Evolutionary conservation across 1,140 invertebrate genomes (phyloP).

Genomic region (Muscidifurax raptorellus): DNA sequence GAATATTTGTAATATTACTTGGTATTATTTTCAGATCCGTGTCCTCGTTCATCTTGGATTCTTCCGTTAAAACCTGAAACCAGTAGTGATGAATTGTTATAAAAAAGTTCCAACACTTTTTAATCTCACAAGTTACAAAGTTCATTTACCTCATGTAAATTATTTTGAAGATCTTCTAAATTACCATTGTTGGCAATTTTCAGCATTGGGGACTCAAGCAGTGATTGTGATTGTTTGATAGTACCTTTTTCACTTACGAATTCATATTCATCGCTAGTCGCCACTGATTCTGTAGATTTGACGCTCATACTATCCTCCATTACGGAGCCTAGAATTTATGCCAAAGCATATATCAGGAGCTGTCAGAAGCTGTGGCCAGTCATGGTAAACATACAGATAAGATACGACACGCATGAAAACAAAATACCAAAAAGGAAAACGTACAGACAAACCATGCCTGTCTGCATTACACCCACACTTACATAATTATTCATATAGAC

Average conservation of each 20-base stretch:
- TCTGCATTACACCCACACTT: background rate
- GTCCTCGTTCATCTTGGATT: slow-evolving; percentile 71
- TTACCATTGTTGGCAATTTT: slow-evolving; percentile 85
- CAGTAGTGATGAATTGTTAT: background rate
- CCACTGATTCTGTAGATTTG: slow-evolving; percentile 88
- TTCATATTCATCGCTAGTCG: slow-evolving; percentile 90
- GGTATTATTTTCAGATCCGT: slow-evolving; percentile 61
- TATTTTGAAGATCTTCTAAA: slow-evolving; percentile 83
- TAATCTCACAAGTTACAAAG: background rate
- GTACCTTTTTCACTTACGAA: slow-evolving; percentile 78
- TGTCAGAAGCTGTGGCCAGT: background rate
- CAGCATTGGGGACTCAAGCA: slow-evolving; percentile 80
- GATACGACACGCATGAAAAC: background rate
- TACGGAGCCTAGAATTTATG: slow-evolving; percentile 70
- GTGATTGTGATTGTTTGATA: slow-evolving; percentile 66
- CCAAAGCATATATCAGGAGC: slow-evolving; percentile 3
- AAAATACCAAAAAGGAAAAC: background rate
- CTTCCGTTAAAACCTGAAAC: slow-evolving; percentile 70
- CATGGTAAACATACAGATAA: background rate
- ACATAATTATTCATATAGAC: slow-evolving; percentile 1
- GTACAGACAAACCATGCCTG: background rate
- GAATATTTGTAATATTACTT: slow-evolving; percentile 52
- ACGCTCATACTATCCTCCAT: slow-evolving; percentile 88
- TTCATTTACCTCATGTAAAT: slow-evolving; percentile 81
- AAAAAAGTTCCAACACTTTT: background rate